A percentile compares a stretch with the other conserved stretches of the same genome.
phyloP scores from a whole-genome alignment of 2,113 vertebrate genomes.

The Bubo bubo region DNA sequence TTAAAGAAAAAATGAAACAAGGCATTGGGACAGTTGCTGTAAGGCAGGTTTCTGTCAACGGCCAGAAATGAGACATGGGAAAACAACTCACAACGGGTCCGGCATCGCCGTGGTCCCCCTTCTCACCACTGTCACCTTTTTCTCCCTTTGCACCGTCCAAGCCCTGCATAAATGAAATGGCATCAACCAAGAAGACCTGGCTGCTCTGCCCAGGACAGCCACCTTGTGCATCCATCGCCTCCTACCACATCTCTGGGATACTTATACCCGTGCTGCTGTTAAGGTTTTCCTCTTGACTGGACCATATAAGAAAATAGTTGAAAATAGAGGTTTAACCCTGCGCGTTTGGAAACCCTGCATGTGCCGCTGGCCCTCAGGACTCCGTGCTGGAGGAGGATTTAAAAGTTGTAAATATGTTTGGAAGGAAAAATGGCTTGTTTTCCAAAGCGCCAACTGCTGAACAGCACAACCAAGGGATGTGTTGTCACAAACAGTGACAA shows the following conservation, averaged over 20 bases:
- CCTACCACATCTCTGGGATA: background rate
- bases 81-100: slow-evolving; percentile 72
- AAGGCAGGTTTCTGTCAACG: background rate
- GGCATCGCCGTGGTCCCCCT: slow-evolving; percentile 45
- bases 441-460: background rate
- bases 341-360: background rate
- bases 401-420: background rate
- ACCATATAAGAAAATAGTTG: background rate
- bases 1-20: slow-evolving; percentile 2
- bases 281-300: background rate
- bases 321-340: background rate
- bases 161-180: slow-evolving; percentile 45
- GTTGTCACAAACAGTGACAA: background rate
- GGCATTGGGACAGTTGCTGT: background rate
- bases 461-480: background rate
- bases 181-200: background rate
- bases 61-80: background rate
- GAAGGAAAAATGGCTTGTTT: background rate
- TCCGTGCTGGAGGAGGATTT: background rate
- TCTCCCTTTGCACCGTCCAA: slow-evolving; percentile 78
- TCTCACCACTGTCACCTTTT: slow-evolving; percentile 73
- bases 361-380: background rate
- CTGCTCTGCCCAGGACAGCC: background rate
- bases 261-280: accelerated
- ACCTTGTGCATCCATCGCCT: accelerated